Base-by-base conservation (phyloP, 2,888 invertebrate species). In the Molorchus minor region DNA sequence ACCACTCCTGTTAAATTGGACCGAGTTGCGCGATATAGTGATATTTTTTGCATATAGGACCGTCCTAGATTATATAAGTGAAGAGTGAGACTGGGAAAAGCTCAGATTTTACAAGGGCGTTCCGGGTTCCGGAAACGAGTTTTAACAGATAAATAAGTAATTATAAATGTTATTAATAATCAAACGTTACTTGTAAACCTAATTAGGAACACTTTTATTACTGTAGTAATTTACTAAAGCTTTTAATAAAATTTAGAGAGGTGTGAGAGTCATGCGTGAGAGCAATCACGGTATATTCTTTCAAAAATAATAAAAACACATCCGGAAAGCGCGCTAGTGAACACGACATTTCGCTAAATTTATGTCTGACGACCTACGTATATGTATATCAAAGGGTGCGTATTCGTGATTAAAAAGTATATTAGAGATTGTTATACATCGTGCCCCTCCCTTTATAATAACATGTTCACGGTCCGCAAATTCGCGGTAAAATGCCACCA, bases 401-500 rank as follows among this genome's bases (percentile, higher is more conserved):
- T 36, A 43, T 29, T 16, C 40, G 25, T 41, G 52, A 52, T 41
- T 41, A 41, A 36, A 52, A 40, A 41, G 36, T 49, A 49, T 38
- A 52, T 8, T 10, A 20, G 41, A 30, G 30, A 19, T 19, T 41
- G 29, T 1, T 52, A 12, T 41, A 52, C 52, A 13, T 7, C 30
- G 30, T 7, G 40, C 19, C 52, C 20, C 52, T 19, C 52, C 41
- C 52, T 41, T 7, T 21, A 20, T 35, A 40, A 30, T 49, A 49
- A 49, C 20, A 41, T 52, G 40, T 52, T 49, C 33, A 56, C 33
- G 49, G 54, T 29, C 57, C 51, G 46, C 43, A 25, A 54, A 61
- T 64, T 60, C 57, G 60, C 38, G 59, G 57, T 60, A 54, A 65
- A 65, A 65, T 62, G 62, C 62, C 65, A 60, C 62, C 59, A 44